These are phyloP conservation scores for Pluvialis apricaria DNA, from an alignment of 2,113 vertebrate genomes.

Conservation along the genomic window DNA sequence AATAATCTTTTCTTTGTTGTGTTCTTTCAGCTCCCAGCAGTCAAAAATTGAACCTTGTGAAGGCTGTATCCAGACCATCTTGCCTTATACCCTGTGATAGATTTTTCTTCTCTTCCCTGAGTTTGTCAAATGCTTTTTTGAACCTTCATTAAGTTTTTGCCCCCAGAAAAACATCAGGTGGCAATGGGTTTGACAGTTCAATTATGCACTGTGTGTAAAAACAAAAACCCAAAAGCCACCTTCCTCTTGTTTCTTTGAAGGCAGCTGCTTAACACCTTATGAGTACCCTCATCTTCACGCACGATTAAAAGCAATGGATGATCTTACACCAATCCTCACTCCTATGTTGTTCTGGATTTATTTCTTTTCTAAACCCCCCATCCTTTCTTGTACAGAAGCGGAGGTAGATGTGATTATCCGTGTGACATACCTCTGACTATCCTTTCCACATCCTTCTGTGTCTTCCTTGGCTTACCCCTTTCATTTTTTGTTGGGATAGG, in stretches of 20 bases:
- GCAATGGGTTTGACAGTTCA: background rate
- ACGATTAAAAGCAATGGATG: background rate
- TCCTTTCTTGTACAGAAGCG: background rate
- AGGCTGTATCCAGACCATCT: background rate
- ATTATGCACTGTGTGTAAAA: background rate
- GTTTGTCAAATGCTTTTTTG: background rate
- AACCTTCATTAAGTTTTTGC: background rate
- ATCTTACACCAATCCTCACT: background rate
- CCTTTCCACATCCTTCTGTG: background rate
- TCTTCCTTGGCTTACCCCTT: background rate
- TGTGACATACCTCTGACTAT: background rate
- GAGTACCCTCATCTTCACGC: background rate
- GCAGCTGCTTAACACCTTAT: background rate
- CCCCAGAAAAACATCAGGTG: background rate
- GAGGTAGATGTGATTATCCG: background rate
- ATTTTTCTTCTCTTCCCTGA: background rate
- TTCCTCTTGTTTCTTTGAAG: background rate
- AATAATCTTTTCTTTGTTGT: background rate
- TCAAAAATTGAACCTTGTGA: background rate
- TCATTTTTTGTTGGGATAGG: background rate
- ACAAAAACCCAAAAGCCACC: background rate
- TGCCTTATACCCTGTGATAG: background rate
- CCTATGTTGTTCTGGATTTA: background rate
- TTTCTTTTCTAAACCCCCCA: background rate
- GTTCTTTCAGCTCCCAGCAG: background rate